Evolutionary conservation across 2,888 invertebrate species (phyloP), one percentile per base, ranked within the genome.

Genomic region (Agrotis clavis): DNA sequence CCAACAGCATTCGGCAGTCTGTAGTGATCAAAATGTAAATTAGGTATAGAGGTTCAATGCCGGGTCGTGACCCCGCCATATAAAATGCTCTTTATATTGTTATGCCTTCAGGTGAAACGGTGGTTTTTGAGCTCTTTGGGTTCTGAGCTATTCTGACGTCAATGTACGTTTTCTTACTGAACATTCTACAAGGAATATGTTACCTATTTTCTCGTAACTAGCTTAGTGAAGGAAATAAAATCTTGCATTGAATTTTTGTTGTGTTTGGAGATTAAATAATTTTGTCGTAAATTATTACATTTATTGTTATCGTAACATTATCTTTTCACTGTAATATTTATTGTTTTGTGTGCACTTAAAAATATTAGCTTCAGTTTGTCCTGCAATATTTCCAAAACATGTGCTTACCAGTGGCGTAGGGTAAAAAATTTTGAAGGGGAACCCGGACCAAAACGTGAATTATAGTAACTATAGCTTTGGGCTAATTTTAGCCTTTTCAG

Each of bases 1-100:
- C 59, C 63, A 65, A 53, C 41, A 57, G 35, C 41, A 66, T 69
- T 67, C 57, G 73, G 70, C 67, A 69, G 68, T 71, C 50, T 64
- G 67, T 61, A 51, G 63, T 64, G 73, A 72, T 81, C 71, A 76
- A 83, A 76, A 81, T 81, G 78, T 81, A 83, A 84, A 78, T 70
- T 66, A 73, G 54, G 66, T 75, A 66, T 67, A 53, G 48, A 67
- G 71, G 74, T 71, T 72, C 65, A 71, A 66, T 73, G 50, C 41
- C 30, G 60, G 64, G 57, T 47, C 68, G 47, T 68, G 75, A 72
- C 71, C 75, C 45, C 61, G 51, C 50, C 59, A 53, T 70, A 72
- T 78, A 81, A 83, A 78, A 74, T 64, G 45, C 67, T 66, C 62
- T 71, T 72, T 71, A 74, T 78, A 81, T 78, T 78, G 73, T 81